phyloP scores from a whole-genome alignment of 1,140 invertebrate genomes.

The Bombyx mandarina region DNA sequence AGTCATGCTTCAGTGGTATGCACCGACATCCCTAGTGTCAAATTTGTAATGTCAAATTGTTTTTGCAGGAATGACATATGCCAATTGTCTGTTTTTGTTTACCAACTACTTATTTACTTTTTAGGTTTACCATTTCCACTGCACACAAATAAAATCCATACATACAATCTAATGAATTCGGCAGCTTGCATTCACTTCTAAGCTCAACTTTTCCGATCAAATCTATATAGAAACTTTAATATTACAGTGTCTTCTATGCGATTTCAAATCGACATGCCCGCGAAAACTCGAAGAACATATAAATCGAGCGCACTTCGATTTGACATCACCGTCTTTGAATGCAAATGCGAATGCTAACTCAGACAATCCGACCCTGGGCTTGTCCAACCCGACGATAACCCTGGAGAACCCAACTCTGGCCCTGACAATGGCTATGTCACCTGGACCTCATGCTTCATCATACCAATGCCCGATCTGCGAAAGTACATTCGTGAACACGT shows the following conservation, averaged over 20 bases:
- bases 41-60: no score
- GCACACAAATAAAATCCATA: no score
- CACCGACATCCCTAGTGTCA: no score
- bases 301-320: slow-evolving; percentile 87
- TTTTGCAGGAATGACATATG: no score
- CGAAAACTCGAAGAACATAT: slow-evolving; percentile 86
- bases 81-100: no score
- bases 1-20: no score
- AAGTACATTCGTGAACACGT: slow-evolving; percentile 78
- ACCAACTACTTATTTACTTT: no score
- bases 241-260: slow-evolving; percentile 83
- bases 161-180: no score
- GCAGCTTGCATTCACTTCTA: no score
- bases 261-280: slow-evolving; percentile 81
- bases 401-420: slow-evolving; percentile 41
- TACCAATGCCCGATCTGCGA: slow-evolving; percentile 81
- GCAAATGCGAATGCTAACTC: slow-evolving; percentile 47
- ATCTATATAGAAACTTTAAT: no score
- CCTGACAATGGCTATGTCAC: slow-evolving; percentile 54
- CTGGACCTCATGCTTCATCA: slow-evolving; percentile 47
- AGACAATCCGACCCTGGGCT: slow-evolving; percentile 42
- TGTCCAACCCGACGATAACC: slow-evolving; percentile 44
- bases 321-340: slow-evolving; percentile 76
- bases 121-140: no score
- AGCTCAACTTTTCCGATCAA: no score